Conservation (phyloP, 2,113 vertebrate genomes). For the Pedionomus torquatus region DNA sequence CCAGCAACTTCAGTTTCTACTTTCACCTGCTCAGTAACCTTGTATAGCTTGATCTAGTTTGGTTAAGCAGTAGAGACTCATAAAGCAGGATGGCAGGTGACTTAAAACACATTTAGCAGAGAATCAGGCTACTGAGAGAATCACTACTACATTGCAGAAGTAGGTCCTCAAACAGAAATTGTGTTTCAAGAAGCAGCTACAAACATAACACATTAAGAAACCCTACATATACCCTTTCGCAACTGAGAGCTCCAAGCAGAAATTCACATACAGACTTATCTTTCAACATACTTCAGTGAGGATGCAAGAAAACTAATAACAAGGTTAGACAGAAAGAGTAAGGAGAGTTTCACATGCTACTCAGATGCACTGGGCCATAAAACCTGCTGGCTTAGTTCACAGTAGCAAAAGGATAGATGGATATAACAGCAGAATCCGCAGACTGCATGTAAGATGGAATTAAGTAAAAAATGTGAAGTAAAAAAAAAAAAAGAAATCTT, state of each 20-base stretch:
- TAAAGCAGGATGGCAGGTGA: background rate
- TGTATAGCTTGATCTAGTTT: background rate
- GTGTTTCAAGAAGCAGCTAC: background rate
- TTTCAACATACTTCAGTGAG: background rate
- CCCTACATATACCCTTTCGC: background rate
- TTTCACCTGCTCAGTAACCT: background rate
- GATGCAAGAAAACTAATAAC: background rate
- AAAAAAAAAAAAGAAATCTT: no score
- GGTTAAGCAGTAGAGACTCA: background rate
- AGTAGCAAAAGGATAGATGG: no score
- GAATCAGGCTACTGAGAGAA: background rate
- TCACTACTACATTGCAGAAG: background rate
- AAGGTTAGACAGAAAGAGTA: background rate
- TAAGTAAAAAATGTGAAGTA: background rate
- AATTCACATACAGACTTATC: background rate
- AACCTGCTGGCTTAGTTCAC: background rate
- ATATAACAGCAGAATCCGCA: no score
- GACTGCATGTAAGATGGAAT: no score
- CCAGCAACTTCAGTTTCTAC: background rate
- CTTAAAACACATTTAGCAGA: background rate
- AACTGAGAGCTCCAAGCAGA: background rate
- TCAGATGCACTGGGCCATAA: background rate
- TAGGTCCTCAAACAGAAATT: background rate
- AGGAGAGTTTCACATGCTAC: background rate
- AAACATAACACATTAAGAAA: background rate